Conservation (phyloP, 2,113 vertebrate species). For the Campylomormyrus numenius region DNA sequence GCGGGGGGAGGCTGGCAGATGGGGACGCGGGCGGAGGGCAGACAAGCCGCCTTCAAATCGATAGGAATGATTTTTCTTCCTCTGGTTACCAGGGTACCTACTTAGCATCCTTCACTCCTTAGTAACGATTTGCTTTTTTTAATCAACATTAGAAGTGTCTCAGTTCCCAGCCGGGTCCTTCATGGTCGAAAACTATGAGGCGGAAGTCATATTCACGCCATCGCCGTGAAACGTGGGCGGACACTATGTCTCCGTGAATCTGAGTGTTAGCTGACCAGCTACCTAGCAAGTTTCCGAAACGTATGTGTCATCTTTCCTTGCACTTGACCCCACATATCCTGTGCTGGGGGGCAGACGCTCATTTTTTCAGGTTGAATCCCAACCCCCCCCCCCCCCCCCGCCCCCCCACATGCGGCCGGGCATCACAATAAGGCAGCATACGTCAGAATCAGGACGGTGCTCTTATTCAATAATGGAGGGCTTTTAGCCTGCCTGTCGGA, state of each 20-base stretch:
- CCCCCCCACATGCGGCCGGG: background rate
- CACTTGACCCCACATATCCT: background rate
- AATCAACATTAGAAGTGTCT: background rate
- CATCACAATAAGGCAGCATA: background rate
- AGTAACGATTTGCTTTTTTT: background rate
- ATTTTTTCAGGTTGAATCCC: background rate
- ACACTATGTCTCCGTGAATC: background rate
- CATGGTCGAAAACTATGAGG: background rate
- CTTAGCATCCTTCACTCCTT: background rate
- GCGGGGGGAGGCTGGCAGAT: constrained; percentile 27
- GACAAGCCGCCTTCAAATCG: constrained; percentile 2
- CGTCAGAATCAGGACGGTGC: background rate
- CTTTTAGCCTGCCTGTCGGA: constrained; percentile 98
- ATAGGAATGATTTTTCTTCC: constrained; percentile 23
- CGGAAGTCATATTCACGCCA: background rate
- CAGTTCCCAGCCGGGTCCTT: background rate
- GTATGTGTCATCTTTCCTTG: background rate
- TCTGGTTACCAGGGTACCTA: background rate
- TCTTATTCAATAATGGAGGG: background rate
- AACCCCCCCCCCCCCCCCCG: too few species aligned
- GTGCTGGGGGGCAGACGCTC: background rate
- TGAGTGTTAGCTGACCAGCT: background rate
- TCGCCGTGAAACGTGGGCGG: background rate
- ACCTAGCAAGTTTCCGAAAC: background rate
- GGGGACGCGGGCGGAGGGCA: background rate